Conservation (phyloP, 1,140 invertebrate species). For the Zaprionus gabonicus region DNA sequence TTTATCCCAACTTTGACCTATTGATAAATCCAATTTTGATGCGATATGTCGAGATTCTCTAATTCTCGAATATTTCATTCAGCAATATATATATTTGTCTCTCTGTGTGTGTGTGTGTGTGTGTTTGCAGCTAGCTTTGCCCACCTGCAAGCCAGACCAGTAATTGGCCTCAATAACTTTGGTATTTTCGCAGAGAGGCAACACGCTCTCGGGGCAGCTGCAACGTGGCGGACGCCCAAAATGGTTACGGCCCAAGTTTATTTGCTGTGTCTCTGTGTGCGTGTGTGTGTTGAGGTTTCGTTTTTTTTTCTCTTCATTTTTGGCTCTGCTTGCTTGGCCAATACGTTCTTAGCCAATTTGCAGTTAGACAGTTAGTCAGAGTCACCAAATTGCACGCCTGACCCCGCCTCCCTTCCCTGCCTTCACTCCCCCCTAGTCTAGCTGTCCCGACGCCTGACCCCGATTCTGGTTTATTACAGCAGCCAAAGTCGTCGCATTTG, state of each 20-base stretch:
- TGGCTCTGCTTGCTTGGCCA: slow-evolving; percentile 12
- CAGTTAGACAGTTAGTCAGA: slow-evolving; percentile 38
- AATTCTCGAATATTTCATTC: slow-evolving; percentile 12
- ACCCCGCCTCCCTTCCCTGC: background rate
- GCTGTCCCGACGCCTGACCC: slow-evolving; percentile 31
- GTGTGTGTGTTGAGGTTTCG: slow-evolving; percentile 4
- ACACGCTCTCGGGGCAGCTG: slow-evolving; percentile 25
- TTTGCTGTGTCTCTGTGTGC: background rate
- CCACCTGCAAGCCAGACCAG: slow-evolving; percentile 81
- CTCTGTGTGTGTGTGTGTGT: slow-evolving; percentile 29
- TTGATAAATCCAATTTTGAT: slow-evolving; percentile 28
- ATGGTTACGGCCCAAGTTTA: slow-evolving; percentile 53
- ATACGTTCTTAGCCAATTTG: slow-evolving; percentile 45
- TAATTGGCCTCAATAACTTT: slow-evolving; percentile 83
- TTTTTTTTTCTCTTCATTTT: slow-evolving; percentile 12
- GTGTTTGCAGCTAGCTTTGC: slow-evolving; percentile 50
- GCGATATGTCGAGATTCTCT: slow-evolving; percentile 4
- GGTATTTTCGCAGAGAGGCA: slow-evolving; percentile 70
- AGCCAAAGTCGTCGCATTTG: slow-evolving; percentile 18
- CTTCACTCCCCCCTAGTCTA: slow-evolving; percentile 8
- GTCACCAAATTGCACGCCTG: slow-evolving; percentile 29
- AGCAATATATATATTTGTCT: slow-evolving; percentile 20
- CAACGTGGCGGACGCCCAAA: slow-evolving; percentile 61
- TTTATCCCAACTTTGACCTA: slow-evolving; percentile 50
- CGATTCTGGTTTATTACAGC: slow-evolving; percentile 42